These are phyloP conservation scores for Enoplosus armatus DNA, from an alignment of 2,797 vertebrate genomes.

Conservation along the genomic window DNA sequence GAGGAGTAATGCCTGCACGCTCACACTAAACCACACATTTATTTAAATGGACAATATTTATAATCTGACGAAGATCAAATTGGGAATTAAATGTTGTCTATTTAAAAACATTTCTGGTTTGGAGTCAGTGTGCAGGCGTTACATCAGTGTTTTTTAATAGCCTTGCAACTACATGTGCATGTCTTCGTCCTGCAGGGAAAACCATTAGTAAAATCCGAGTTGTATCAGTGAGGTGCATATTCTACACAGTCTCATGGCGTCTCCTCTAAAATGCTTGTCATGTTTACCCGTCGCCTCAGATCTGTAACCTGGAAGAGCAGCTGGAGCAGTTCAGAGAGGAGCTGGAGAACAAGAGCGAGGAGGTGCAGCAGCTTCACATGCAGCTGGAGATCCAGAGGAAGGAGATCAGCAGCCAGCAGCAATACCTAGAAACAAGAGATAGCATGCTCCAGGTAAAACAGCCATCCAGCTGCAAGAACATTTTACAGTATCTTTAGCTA, in stretches of 20 bases:
- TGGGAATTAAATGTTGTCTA: not conserved
- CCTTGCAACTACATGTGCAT: not conserved
- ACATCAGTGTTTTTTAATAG: not conserved
- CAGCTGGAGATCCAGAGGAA: conserved; percentile 98
- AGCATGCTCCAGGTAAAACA: conserved; percentile 89
- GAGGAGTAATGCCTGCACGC: not conserved
- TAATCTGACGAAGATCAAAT: not conserved
- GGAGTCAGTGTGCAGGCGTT: not conserved
- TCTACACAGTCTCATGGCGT: not conserved
- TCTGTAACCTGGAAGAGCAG: conserved; percentile 96
- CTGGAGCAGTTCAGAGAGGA: conserved; percentile 98
- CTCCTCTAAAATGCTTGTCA: not conserved
- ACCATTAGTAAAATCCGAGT: not conserved
- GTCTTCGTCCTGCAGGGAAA: not conserved
- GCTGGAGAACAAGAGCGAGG: conserved; percentile 99
- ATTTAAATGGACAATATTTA: not conserved
- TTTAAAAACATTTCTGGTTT: not conserved
- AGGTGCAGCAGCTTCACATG: conserved; percentile 98
- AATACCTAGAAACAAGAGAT: conserved; percentile 91
- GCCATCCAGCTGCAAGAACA: rapidly evolving
- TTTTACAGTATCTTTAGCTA: not conserved
- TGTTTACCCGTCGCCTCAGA: conserved; percentile 77
- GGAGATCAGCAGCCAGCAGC: conserved; percentile 91
- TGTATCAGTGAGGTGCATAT: not conserved
- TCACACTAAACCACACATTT: not conserved